Percentiles rank a stretch among this genome's conserved stretches.
Evolutionary conservation across 1,140 invertebrate genomes (phyloP).

Genomic region (Papilio polyxenes): DNA sequence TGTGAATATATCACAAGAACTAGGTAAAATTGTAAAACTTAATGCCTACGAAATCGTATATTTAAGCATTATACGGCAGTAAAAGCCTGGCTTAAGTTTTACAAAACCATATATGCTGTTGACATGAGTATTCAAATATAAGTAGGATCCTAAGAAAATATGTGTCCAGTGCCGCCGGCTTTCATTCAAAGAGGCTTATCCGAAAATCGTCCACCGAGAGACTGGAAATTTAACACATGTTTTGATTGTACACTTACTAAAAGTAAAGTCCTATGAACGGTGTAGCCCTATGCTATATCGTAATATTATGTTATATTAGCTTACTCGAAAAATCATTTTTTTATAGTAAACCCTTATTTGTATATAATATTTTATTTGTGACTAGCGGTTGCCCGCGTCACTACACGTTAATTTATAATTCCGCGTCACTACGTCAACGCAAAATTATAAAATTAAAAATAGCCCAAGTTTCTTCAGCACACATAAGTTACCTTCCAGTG

Average conservation of each 20-base stretch:
- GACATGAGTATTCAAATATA: constrained; percentile 18
- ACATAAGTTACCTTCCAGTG: too few species aligned
- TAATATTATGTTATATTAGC: background rate
- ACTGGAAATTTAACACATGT: constrained; percentile 11
- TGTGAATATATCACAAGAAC: background rate
- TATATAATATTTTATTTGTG: background rate
- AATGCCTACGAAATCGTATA: background rate
- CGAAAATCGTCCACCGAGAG: constrained; percentile 2
- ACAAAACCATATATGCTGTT: constrained; percentile 1
- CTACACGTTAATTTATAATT: too few species aligned
- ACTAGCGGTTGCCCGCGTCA: background rate
- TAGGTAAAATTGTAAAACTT: background rate
- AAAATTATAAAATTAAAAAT: too few species aligned
- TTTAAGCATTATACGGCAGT: constrained; percentile 4
- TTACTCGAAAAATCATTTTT: too few species aligned
- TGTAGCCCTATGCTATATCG: too few species aligned
- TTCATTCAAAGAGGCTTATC: constrained; percentile 14
- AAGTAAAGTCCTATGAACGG: background rate
- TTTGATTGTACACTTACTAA: constrained; percentile 1
- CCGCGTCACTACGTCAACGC: too few species aligned
- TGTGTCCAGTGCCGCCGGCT: background rate
- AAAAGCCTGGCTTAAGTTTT: constrained; percentile 1
- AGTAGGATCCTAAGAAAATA: constrained; percentile 19
- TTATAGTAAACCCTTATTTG: too few species aligned
- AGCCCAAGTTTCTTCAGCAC: too few species aligned